These are phyloP conservation scores for Danaus melanippus DNA, from an alignment of 1,140 invertebrate species.

Conservation along the genomic window DNA sequence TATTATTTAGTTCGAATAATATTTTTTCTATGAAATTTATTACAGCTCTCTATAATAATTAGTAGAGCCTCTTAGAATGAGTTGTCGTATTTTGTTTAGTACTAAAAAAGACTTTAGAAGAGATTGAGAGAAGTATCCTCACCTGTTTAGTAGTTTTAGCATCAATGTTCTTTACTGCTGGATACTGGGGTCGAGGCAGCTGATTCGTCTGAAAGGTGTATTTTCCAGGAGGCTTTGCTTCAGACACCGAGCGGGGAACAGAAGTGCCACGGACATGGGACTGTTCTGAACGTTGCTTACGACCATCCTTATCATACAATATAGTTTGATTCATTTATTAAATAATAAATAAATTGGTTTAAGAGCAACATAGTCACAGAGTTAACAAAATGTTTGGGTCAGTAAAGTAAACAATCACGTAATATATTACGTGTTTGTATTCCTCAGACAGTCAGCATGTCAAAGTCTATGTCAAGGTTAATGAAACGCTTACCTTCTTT, in stretches of 20 bases:
- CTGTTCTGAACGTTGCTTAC: constrained; percentile 27
- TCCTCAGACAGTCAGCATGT: constrained; percentile 2
- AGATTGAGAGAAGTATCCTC: constrained; percentile 10
- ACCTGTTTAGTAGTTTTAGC: constrained; percentile 82
- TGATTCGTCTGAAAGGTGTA: constrained; percentile 83
- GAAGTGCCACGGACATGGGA: constrained; percentile 21
- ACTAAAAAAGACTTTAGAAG: background rate
- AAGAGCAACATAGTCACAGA: too few species aligned
- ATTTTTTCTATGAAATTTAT: too few species aligned
- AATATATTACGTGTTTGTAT: background rate
- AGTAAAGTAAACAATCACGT: too few species aligned
- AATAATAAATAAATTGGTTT: too few species aligned
- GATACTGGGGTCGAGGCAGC: constrained; percentile 80
- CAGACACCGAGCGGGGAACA: constrained; percentile 28
- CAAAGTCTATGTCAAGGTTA: constrained; percentile 13
- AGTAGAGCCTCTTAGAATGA: constrained; percentile 12
- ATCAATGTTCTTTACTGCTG: constrained; percentile 76
- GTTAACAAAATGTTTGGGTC: too few species aligned
- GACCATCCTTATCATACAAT: constrained; percentile 30
- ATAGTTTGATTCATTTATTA: too few species aligned
- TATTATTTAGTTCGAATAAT: too few species aligned
- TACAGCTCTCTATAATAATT: constrained; percentile 9
- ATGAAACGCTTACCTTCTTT: constrained; percentile 10
- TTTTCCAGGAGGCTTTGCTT: constrained; percentile 65
- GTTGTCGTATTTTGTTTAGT: background rate